Evolutionary conservation across 2,797 vertebrate genomes (phyloP).

Genomic region (Leuciscus waleckii): DNA sequence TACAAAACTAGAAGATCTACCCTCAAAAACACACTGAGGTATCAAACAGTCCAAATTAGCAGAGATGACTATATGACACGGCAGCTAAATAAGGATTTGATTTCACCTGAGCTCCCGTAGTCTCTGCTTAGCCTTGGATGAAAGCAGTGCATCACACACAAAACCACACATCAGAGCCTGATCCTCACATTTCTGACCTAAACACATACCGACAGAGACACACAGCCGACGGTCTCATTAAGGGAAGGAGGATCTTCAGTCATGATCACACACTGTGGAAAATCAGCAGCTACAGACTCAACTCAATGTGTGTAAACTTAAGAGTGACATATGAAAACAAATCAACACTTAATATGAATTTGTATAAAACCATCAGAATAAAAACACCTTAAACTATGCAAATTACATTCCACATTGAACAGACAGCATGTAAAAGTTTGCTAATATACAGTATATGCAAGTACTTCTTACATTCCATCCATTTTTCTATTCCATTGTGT

Average conservation of each 20-base stretch:
- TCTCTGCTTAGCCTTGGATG: slow-evolving; percentile 15
- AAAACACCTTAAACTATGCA: neutral
- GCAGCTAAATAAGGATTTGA: neutral
- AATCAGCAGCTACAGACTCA: neutral
- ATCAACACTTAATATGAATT: neutral
- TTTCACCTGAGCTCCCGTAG: slow-evolving; percentile 25
- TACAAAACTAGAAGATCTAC: neutral
- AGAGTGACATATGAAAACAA: neutral
- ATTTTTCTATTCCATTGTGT: neutral
- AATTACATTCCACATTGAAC: neutral
- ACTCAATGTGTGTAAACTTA: neutral
- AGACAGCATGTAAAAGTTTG: neutral
- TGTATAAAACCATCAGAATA: neutral
- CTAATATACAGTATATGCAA: neutral
- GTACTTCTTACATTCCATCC: neutral
- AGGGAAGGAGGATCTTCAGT: neutral
- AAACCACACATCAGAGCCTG: neutral
- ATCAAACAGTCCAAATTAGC: neutral
- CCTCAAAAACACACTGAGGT: neutral
- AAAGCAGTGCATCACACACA: slow-evolving; percentile 9
- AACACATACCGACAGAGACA: neutral
- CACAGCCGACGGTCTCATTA: slow-evolving; percentile 9
- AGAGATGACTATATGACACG: neutral
- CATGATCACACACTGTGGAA: neutral
- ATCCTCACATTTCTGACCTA: slow-evolving; percentile 20